Conservation (phyloP, 1,140 invertebrate species). For the Coboldia fuscipes region DNA sequence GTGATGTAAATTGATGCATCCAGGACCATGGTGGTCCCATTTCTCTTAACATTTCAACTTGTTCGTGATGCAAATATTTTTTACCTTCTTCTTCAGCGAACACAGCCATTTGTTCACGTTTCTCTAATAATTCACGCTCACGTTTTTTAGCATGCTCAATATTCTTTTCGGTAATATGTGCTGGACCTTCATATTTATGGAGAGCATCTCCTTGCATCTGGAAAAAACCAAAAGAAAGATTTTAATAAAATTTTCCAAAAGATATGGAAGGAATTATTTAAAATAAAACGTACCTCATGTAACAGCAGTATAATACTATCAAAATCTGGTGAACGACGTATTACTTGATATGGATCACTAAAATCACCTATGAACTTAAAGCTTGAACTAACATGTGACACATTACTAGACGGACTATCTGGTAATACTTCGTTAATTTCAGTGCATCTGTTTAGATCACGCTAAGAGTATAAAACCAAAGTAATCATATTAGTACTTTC, state of each 20-base stretch:
- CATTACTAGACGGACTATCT: not conserved
- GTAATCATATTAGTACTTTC: not conserved
- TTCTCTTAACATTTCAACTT: not conserved
- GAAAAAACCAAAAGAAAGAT: not conserved
- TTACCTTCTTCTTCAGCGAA: not conserved
- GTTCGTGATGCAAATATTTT: not conserved
- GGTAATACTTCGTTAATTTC: not conserved
- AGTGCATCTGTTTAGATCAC: not conserved
- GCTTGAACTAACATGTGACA: not conserved
- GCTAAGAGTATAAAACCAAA: not conserved
- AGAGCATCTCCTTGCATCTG: not conserved
- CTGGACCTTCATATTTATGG: not conserved
- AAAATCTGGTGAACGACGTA: not conserved
- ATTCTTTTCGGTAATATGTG: not conserved
- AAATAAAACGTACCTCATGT: not conserved
- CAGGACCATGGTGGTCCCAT: slow-evolving; percentile 5
- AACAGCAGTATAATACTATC: slow-evolving; percentile 2
- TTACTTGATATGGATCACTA: slow-evolving; percentile 1
- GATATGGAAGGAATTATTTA: not conserved
- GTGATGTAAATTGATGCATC: slow-evolving; percentile 3
- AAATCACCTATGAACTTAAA: slow-evolving; percentile 1
- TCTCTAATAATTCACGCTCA: not conserved
- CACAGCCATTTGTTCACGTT: not conserved
- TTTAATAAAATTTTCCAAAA: not conserved
- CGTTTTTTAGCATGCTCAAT: not conserved